These are phyloP conservation scores for Sebastes trivittatus DNA, from an alignment of 2,797 vertebrate genomes.

Conservation along the genomic window DNA sequence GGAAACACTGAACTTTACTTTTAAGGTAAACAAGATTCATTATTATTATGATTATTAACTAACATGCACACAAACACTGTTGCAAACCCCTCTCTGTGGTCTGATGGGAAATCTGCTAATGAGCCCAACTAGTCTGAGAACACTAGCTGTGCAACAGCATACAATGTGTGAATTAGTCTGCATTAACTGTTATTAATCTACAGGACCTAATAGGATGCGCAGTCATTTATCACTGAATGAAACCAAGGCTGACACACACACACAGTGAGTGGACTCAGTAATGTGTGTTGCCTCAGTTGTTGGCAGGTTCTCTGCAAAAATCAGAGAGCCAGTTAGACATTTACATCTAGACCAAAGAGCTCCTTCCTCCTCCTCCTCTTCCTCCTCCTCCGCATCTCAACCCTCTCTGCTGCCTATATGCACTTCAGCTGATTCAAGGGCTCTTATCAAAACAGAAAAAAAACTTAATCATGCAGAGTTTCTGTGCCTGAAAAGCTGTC, in stretches of 20 bases:
- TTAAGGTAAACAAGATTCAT: neutral
- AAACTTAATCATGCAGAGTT: neutral
- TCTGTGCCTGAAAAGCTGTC: neutral
- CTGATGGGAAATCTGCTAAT: conserved; percentile 9
- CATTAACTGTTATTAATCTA: conserved; percentile 29
- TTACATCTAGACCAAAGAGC: conserved; percentile 10
- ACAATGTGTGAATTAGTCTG: conserved; percentile 33
- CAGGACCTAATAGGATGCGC: conserved; percentile 37
- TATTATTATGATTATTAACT: neutral
- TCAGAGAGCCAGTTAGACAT: neutral
- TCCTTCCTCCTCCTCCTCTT: neutral
- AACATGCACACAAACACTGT: neutral
- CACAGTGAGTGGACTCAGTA: neutral
- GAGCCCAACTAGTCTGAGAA: neutral
- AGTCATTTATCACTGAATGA: conserved; percentile 34
- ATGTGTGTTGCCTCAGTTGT: conserved; percentile 8
- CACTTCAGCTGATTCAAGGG: neutral
- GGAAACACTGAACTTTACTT: neutral
- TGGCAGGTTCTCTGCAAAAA: conserved; percentile 16
- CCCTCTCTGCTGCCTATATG: neutral
- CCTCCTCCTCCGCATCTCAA: neutral
- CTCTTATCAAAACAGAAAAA: neutral
- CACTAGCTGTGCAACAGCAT: conserved; percentile 1
- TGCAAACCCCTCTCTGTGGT: neutral
- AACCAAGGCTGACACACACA: neutral